Evolutionary conservation across 1,140 invertebrate genomes (phyloP).

Genomic region (Eupeodes corollae): DNA sequence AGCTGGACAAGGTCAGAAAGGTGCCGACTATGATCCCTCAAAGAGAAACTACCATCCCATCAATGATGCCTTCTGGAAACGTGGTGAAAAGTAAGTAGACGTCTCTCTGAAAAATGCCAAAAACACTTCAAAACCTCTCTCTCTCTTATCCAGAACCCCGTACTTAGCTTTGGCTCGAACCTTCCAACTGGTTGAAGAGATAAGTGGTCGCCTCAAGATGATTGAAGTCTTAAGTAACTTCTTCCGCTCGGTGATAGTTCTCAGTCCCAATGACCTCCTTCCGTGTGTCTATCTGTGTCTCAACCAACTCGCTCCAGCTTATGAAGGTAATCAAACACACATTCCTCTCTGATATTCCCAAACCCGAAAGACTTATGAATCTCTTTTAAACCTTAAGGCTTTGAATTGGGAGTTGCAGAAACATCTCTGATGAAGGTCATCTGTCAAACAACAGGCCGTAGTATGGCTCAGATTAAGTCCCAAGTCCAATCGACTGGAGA

Average conservation of each 20-base stretch:
- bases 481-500: constrained; percentile 76
- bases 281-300: constrained; percentile 88
- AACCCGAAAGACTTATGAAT: neutral
- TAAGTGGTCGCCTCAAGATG: constrained; percentile 82
- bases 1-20: constrained; percentile 11
- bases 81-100: constrained; percentile 51
- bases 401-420: constrained; percentile 90
- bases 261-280: constrained; percentile 80
- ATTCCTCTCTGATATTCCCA: neutral
- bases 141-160: constrained; percentile 63
- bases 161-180: constrained; percentile 87
- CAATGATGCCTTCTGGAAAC: constrained; percentile 78
- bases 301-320: constrained; percentile 90
- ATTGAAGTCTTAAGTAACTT: constrained; percentile 91
- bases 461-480: constrained; percentile 71
- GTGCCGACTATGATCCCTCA: constrained; percentile 61
- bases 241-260: constrained; percentile 79
- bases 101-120: too few relatives aligned
- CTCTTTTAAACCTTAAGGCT: constrained; percentile 36
- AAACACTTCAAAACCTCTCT: too few relatives aligned
- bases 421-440: constrained; percentile 89
- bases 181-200: constrained; percentile 82
- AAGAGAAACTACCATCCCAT: constrained; percentile 77
- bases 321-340: constrained; percentile 52
- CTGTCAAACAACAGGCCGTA: constrained; percentile 81